Evolutionary conservation across 2,797 vertebrate genomes (phyloP).

Genomic region (Phoebastria nigripes): DNA sequence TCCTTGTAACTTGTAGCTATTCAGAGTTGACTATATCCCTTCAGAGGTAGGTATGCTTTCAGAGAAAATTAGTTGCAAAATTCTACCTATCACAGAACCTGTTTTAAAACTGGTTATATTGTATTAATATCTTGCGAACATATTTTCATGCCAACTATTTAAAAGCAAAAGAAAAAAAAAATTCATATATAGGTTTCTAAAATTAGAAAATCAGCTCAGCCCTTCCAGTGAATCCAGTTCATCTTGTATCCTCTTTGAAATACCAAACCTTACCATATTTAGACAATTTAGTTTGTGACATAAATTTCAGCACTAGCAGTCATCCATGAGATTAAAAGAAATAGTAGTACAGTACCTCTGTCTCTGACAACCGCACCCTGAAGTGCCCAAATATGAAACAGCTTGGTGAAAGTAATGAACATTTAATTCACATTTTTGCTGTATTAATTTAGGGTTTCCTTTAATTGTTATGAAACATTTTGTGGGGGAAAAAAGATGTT

Average conservation of each 20-base stretch:
- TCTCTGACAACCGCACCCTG: not conserved
- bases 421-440: not conserved
- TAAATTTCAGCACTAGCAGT: not conserved
- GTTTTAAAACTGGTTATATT: not conserved
- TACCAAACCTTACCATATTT: conserved; percentile 9
- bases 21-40: not conserved
- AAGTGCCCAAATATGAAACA: not conserved
- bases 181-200: not conserved
- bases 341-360: not conserved
- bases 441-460: not conserved
- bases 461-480: not conserved
- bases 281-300: not conserved
- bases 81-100: not conserved
- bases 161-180: conserved; percentile 1
- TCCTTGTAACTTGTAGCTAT: not conserved
- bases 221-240: not conserved
- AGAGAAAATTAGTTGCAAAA: not conserved
- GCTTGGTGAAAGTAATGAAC: not conserved
- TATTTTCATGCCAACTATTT: not conserved
- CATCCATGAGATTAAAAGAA: not conserved
- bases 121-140: not conserved
- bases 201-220: conserved; percentile 10
- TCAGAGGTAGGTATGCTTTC: not conserved
- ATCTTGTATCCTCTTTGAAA: conserved; percentile 15
- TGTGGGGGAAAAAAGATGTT: not conserved